These are phyloP conservation scores for Synergus umbraculus DNA, from an alignment of 2,888 invertebrate species.

Conservation along the genomic window DNA sequence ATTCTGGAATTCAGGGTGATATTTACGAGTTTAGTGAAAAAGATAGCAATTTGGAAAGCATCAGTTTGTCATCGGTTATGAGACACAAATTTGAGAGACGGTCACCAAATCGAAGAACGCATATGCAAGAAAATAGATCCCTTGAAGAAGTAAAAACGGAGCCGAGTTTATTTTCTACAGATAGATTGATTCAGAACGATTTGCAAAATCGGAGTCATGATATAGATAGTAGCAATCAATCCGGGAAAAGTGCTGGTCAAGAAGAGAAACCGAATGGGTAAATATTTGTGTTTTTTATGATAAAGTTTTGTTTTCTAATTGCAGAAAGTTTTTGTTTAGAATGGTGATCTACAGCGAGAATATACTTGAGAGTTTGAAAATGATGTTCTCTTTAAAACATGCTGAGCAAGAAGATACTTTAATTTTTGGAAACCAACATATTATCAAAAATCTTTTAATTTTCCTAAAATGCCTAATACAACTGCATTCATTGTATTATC, in stretches of 20 bases:
- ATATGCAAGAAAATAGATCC: slow-evolving; percentile 55
- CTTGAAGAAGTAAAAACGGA: slow-evolving; percentile 47
- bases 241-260: slow-evolving; percentile 59
- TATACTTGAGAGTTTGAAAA: neutral
- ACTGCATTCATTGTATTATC: too few species aligned
- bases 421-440: neutral
- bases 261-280: slow-evolving; percentile 65
- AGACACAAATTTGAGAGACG: slow-evolving; percentile 61
- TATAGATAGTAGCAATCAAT: slow-evolving; percentile 52
- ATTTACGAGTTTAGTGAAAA: slow-evolving; percentile 80
- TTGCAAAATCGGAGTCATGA: slow-evolving; percentile 34
- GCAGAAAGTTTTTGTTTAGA: neutral
- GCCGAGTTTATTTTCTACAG: neutral
- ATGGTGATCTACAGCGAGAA: neutral
- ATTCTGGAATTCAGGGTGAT: slow-evolving; percentile 77
- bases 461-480: too few species aligned
- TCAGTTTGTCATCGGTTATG: slow-evolving; percentile 67
- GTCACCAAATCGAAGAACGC: slow-evolving; percentile 56
- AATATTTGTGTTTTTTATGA: slow-evolving; percentile 25
- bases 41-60: slow-evolving; percentile 73
- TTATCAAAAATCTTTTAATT: too few species aligned
- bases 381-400: neutral
- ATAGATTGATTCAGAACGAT: slow-evolving; percentile 21
- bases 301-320: neutral
- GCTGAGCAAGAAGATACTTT: neutral